phyloP scores from a whole-genome alignment of 1,140 invertebrate species.

The Papilio polyxenes region DNA sequence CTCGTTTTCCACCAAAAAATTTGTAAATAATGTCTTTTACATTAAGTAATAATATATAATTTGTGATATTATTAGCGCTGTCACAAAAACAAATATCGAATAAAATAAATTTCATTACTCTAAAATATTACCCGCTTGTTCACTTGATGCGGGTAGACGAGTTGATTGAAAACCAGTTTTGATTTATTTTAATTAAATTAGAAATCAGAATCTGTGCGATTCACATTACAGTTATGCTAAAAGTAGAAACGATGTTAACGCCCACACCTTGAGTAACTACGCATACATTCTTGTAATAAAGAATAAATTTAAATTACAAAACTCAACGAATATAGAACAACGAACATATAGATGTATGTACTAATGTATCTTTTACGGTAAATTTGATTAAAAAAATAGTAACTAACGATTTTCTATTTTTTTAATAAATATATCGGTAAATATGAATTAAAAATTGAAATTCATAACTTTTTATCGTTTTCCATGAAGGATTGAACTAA shows the following conservation, averaged over 20 bases:
- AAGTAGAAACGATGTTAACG: background rate
- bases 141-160: background rate
- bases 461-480: too few species aligned
- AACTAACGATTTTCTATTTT: too few species aligned
- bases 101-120: slow-evolving; percentile 20
- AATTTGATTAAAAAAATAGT: too few species aligned
- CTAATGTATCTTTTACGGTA: too few species aligned
- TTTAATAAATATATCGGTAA: too few species aligned
- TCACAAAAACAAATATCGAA: slow-evolving; percentile 36
- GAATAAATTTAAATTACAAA: too few species aligned
- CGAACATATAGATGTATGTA: too few species aligned
- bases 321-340: too few species aligned
- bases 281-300: too few species aligned
- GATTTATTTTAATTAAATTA: slow-evolving; percentile 5
- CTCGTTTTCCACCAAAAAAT: too few species aligned
- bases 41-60: background rate
- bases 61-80: slow-evolving; percentile 28
- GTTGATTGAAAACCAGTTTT: background rate
- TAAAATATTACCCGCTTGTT: background rate
- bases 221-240: background rate
- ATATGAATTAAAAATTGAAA: too few species aligned
- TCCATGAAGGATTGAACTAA: too few species aligned
- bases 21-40: background rate
- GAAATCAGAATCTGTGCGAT: background rate
- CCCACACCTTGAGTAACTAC: background rate